phyloP scores from a whole-genome alignment of 2,113 vertebrate genomes.

The Gobiocypris rarus region DNA sequence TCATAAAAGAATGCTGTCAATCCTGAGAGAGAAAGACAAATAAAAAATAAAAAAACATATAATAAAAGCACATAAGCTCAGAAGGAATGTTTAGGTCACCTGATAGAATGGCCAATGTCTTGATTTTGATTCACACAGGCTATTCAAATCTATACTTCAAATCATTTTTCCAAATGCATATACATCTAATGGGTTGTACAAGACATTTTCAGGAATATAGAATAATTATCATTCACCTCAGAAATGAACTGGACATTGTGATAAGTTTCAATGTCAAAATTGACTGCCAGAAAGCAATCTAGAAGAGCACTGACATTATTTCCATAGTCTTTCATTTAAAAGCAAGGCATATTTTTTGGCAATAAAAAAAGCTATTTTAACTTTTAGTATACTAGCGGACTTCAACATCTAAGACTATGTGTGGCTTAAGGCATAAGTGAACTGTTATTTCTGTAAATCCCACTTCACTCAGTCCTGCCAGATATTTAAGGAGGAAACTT shows the following conservation, averaged over 20 bases:
- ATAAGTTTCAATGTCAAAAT: neutral
- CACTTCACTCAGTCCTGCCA: slow-evolving; percentile 44
- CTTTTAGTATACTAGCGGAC: neutral
- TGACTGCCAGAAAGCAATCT: neutral
- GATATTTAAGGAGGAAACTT: slow-evolving; percentile 54
- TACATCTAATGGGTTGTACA: neutral
- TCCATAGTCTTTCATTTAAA: neutral
- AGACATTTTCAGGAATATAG: neutral
- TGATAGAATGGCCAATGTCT: neutral
- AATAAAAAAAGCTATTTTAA: neutral
- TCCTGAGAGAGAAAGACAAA: neutral
- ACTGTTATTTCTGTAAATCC: slow-evolving; percentile 41
- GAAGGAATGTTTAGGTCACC: neutral
- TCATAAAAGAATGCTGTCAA: neutral
- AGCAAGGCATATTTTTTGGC: neutral
- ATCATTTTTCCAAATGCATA: neutral
- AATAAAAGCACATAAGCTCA: too few species aligned
- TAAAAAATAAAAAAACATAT: neutral
- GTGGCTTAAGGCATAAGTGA: neutral
- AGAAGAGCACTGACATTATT: neutral
- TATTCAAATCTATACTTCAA: neutral
- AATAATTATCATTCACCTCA: neutral
- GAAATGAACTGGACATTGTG: neutral
- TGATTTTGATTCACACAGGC: neutral
- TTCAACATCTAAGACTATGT: neutral